Base-by-base conservation (phyloP, 2,888 invertebrate genomes). In the Dicycla oo region DNA sequence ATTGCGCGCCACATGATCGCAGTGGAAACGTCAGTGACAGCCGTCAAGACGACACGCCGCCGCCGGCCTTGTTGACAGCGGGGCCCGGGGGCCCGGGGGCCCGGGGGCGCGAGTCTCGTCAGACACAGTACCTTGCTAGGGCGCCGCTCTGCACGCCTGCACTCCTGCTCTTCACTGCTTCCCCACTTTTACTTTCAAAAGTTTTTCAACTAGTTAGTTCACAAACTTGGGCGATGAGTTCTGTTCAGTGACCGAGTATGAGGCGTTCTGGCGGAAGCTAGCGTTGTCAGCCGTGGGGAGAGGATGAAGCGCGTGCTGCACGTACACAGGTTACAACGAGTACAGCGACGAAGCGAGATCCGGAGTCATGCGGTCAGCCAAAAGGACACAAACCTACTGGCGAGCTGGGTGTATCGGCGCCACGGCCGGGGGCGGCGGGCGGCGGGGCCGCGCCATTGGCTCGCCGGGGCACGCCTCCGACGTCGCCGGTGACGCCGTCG, bases 331-430 rank as follows among this genome's bases (percentile, higher is more conserved):
- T 93, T 93, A 95, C 93, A 93, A 94, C 94, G 92, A 94, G 94
- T 93, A 92, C 94, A 94, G 95, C 96, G 93, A 93, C 95, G 95
- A 96, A 96, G 96, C 96, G 92, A 94, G 90, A 95, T 96, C 94
- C 95, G 95, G 95, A 96, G 96, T 96, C 96, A 96, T 96, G 96
- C 96, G 96, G 96, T 96, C 96, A 96, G 96, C 96, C 96, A 95
- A 96, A 95, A 95, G 95, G 96, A 96, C 96, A 94, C 96, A 95
- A 96, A 96, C 96, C 96, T 96, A 96, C 96, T 95, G 96, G 94
- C 93, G 92, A 91, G 93, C 92, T 92, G 93, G 93, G 93, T 92
- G 94, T 91, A 87, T 89, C 90, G 91, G 91, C 90, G 90, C 87
- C 89, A 91, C 89, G 90, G 86, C 87, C 89, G 91, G 93, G 91